Base-by-base conservation (phyloP, 37 sponge, comb jelly and placozoan genomes). In the Mnemiopsis leidyi region DNA sequence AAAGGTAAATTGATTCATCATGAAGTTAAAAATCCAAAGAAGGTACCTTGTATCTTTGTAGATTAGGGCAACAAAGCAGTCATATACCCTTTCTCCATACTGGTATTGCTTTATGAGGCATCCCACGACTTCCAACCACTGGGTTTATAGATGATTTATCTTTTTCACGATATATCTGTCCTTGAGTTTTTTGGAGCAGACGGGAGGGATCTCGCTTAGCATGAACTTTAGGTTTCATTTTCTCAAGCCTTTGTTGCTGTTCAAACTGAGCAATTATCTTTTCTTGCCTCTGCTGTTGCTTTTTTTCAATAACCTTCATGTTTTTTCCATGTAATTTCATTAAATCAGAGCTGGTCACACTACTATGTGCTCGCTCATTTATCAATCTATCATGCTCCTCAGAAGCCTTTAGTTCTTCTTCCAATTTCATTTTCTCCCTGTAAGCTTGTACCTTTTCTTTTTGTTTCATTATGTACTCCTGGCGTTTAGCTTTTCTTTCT, bases 21-120 rank as follows among this genome's bases (percentile, higher is more conserved):
- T n/a, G n/a, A n/a, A n/a, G n/a, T n/a, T n/a, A n/a, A n/a, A n/a
- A n/a, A n/a, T n/a, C n/a, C n/a, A n/a, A n/a, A n/a, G n/a, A n/a
- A n/a, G n/a, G n/a, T n/a, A n/a, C n/a, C n/a, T n/a, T n/a, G n/a
- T n/a, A n/a, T n/a, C n/a, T n/a, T n/a, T n/a, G n/a, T n/a, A n/a
- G n/a, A n/a, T n/a, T n/a, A n/a, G n/a, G n/a, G n/a, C n/a, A n/a
- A n/a, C n/a, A n/a, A n/a, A n/a, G n/a, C n/a, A n/a, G n/a, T 77
- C 36, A 77, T 34, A 77, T 28, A 32, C 79, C 79, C 33, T 77
- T 77, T 32, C 79, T 77, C 79, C 79, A 77, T 33, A 36, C 36
- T 20, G 79, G 79, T 36, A 77, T 77, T 33, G 79, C 79, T 32
- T 36, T 77, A 36, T 77, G 79, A 34, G 79, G 79, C 79, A 77